Evolutionary conservation across 1,140 invertebrate genomes (phyloP), one percentile per base, ranked within the genome.

Genomic region (Macrostomum lignano): DNA sequence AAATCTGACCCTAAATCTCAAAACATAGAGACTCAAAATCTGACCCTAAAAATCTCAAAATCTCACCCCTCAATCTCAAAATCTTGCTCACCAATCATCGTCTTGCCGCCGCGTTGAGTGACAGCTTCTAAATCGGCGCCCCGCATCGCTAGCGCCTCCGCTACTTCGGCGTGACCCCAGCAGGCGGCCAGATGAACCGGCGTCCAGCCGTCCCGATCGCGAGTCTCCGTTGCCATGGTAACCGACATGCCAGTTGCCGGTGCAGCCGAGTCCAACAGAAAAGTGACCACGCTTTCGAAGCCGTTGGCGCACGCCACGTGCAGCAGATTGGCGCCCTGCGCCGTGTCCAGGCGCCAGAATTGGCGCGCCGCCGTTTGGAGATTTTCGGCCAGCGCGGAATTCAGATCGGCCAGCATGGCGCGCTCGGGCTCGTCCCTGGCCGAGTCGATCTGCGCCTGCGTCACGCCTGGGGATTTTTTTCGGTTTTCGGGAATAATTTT

Each of bases 141-240:
- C n/a, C n/a, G n/a, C n/a, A n/a, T n/a, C n/a, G n/a, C n/a, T n/a
- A n/a, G n/a, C n/a, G n/a, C n/a, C n/a, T n/a, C n/a, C n/a, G n/a
- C n/a, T n/a, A n/a, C n/a, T n/a, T n/a, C n/a, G n/a, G n/a, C 79
- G 67, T 96, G 84, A 40, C 81, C 79, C 88, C 88, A 96, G 56
- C 79, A 93, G 28, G 88, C 51, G 17, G 57, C 57, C n/a, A 48
- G 49, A 42, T 58, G 55, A 22, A 58, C 46, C 13, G 58, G 54
- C 24, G 51, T 46, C 86, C 86, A 98, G 45, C 73, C 72, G 56
- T 94, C 86, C 46, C 72, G 70, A 58, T 96, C 88, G 46, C 72
- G 66, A 1, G 74, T 71, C 57, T 88, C 77, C 1, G 78, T 76
- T 6, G 13, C 5, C 10, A n/a, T n/a, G n/a, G n/a, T n/a, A n/a